Evolutionary conservation across 1,140 invertebrate genomes (phyloP).

Genomic region (Paramacrobiotus metropolitanus): DNA sequence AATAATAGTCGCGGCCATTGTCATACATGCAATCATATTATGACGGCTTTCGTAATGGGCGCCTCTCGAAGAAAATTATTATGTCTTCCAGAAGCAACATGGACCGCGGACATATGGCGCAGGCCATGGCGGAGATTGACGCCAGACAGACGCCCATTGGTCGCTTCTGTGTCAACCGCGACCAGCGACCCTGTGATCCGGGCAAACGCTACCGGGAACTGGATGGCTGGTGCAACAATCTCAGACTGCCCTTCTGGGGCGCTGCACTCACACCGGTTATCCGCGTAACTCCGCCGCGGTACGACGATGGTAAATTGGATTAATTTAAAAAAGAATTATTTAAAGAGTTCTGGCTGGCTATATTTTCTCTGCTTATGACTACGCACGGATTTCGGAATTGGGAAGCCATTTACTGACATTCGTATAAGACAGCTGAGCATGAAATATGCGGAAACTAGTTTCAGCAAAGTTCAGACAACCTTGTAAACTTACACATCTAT

Average conservation of each 20-base stretch:
- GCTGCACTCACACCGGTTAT: slow-evolving; percentile 25
- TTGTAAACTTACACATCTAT: no score
- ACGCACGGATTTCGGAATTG: no score
- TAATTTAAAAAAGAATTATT: background rate
- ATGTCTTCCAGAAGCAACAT: background rate
- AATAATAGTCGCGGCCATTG: background rate
- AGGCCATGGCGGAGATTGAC: background rate
- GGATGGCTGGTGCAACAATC: slow-evolving; percentile 60
- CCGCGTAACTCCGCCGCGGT: slow-evolving; percentile 36
- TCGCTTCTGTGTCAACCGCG: background rate
- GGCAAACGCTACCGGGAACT: slow-evolving; percentile 34
- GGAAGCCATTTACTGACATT: no score
- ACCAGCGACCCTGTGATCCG: slow-evolving; percentile 3
- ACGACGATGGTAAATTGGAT: slow-evolving; percentile 32
- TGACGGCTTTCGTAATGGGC: no score
- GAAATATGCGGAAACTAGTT: no score
- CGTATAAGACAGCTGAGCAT: no score
- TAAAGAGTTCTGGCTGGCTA: background rate
- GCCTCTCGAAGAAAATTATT: background rate
- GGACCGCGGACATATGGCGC: background rate
- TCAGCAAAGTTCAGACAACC: no score
- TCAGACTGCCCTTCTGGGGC: slow-evolving; percentile 39
- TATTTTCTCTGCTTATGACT: background rate
- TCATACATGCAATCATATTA: no score
- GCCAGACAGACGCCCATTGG: background rate